These are phyloP conservation scores for Stomatorhinus walkeri DNA, from an alignment of 2,797 vertebrate genomes.

Conservation along the genomic window DNA sequence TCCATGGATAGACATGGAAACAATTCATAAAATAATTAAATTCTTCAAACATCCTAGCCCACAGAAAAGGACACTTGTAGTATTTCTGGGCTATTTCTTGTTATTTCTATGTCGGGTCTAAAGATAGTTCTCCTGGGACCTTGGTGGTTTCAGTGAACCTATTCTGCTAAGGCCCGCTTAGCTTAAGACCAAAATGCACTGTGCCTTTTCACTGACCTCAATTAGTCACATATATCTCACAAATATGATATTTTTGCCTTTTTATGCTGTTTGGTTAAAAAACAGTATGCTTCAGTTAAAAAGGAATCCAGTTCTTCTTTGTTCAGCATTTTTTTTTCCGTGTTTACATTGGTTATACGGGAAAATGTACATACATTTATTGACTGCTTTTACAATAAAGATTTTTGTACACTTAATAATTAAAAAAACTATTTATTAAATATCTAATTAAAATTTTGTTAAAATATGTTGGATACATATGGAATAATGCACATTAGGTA, in stretches of 20 bases:
- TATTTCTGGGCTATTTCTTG: background rate
- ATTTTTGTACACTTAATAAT: background rate
- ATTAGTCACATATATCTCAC: background rate
- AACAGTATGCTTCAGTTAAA: background rate
- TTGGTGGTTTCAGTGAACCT: background rate
- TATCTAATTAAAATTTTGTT: background rate
- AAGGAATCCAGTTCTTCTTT: background rate
- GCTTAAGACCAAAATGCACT: background rate
- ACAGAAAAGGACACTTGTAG: background rate
- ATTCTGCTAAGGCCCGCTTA: background rate
- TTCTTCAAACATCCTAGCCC: background rate
- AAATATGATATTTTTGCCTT: background rate
- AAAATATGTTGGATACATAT: background rate
- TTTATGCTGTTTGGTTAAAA: background rate
- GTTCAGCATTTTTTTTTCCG: background rate
- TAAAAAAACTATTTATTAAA: background rate
- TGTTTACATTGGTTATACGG: background rate
- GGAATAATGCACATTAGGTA: background rate
- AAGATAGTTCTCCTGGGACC: background rate
- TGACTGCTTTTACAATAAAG: background rate
- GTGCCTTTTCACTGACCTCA: background rate
- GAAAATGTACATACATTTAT: background rate
- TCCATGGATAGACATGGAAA: background rate
- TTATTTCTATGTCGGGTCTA: background rate
- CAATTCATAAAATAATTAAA: constrained; percentile 12